Evolutionary conservation across 2,797 vertebrate genomes (phyloP).

Genomic region (Muraenolepis orangiensis): DNA sequence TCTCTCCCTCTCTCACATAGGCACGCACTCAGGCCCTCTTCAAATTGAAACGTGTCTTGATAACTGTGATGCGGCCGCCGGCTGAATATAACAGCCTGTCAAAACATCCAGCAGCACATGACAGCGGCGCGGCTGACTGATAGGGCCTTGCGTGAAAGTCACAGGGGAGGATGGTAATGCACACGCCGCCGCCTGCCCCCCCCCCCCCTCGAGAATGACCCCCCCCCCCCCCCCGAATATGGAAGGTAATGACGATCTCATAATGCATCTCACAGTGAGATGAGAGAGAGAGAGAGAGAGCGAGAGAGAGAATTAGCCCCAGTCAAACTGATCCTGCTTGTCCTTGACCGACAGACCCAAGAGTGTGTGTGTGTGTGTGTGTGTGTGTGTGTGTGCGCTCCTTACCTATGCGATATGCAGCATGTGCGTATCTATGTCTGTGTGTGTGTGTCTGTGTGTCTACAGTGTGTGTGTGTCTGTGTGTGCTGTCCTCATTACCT

Average conservation of each 20-base stretch:
- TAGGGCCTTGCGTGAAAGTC: constrained; percentile 63
- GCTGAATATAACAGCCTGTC: constrained; percentile 63
- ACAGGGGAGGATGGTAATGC: constrained; percentile 59
- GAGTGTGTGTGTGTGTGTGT: not conserved
- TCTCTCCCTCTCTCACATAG: not conserved
- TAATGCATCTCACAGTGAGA: constrained; percentile 62
- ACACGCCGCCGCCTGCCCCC: constrained; percentile 15
- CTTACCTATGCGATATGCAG: too few relatives aligned
- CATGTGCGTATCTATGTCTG: not conserved
- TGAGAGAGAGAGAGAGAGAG: not conserved
- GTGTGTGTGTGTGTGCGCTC: not conserved
- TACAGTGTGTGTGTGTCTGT: not conserved
- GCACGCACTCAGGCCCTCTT: constrained; percentile 34
- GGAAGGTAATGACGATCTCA: constrained; percentile 57
- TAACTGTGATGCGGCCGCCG: constrained; percentile 48
- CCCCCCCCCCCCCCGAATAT: constrained; percentile 46
- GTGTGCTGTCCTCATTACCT: too few relatives aligned
- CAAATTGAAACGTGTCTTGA: constrained; percentile 66
- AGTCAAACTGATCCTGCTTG: constrained; percentile 38
- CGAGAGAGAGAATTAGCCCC: constrained; percentile 44
- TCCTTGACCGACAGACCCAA: constrained; percentile 41
- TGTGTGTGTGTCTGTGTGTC: not conserved
- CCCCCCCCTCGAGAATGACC: too few relatives aligned
- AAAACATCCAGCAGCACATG: constrained; percentile 59
- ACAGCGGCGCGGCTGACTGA: constrained; percentile 58